Conservation (phyloP, 2,888 invertebrate species). For the Drymonia ruficornis region DNA sequence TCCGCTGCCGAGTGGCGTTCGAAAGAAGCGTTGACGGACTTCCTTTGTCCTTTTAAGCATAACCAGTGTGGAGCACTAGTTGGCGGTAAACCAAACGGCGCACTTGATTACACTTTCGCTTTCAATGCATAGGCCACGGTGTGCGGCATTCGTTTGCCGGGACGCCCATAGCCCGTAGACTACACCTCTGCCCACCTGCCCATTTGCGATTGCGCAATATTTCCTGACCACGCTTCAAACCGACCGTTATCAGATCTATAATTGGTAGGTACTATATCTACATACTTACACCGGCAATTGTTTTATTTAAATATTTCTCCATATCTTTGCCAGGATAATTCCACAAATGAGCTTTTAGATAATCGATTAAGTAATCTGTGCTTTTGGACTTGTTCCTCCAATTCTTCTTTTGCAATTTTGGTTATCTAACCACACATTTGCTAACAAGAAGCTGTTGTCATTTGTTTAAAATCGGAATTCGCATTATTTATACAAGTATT, state of each 20-base stretch:
- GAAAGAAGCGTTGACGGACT: constrained; percentile 40
- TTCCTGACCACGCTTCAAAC: not conserved
- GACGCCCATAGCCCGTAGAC: constrained; percentile 23
- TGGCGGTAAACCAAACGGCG: constrained; percentile 36
- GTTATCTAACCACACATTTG: no score
- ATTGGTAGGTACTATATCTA: not conserved
- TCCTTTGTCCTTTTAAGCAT: constrained; percentile 58
- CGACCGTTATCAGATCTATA: not conserved
- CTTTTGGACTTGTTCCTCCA: no score
- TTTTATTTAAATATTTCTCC: no score
- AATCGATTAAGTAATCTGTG: no score
- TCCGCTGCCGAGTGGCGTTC: not conserved
- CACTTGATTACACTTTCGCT: constrained; percentile 75
- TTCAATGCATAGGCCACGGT: constrained; percentile 53
- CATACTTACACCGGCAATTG: no score
- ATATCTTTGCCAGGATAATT: no score
- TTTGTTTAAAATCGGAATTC: no score
- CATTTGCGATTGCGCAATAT: not conserved
- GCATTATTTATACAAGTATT: not conserved
- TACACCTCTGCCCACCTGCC: constrained; percentile 8
- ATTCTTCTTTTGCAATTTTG: no score
- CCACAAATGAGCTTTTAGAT: no score
- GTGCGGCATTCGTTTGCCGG: constrained; percentile 30
- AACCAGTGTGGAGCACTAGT: constrained; percentile 40
- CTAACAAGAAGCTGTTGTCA: no score